These are phyloP conservation scores for Pyrrhosoma nymphula DNA, from an alignment of 2,888 invertebrate genomes.

Conservation along the genomic window DNA sequence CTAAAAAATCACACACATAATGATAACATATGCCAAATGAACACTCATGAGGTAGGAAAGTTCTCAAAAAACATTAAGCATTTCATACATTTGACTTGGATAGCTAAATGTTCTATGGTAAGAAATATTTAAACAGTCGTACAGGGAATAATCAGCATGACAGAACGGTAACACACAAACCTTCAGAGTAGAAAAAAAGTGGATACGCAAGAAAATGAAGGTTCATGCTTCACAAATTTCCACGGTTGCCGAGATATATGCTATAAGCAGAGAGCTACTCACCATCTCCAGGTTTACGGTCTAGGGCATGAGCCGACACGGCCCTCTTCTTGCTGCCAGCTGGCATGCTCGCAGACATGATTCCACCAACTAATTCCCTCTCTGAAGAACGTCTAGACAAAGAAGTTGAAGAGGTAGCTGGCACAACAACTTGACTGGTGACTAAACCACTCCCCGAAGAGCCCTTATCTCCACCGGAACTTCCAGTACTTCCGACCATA, in stretches of 20 bases:
- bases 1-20: background rate
- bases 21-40: background rate
- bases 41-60: background rate
- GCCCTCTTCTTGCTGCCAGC: slow-evolving; percentile 85
- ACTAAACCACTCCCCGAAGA: slow-evolving; percentile 48
- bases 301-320: slow-evolving; percentile 86
- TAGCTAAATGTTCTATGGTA: background rate
- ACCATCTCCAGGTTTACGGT: slow-evolving; percentile 81
- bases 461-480: slow-evolving; percentile 18
- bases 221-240: slow-evolving; percentile 29
- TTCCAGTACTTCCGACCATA: slow-evolving; percentile 58
- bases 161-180: slow-evolving; percentile 28
- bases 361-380: slow-evolving; percentile 86
- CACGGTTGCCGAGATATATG: too few relatives aligned
- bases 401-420: slow-evolving; percentile 81
- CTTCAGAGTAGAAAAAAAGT: slow-evolving; percentile 38
- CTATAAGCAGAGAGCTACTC: slow-evolving; percentile 78
- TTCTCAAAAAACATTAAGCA: background rate
- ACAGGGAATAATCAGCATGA: background rate
- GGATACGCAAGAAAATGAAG: slow-evolving; percentile 19
- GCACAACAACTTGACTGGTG: slow-evolving; percentile 76
- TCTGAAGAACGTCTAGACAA: slow-evolving; percentile 92
- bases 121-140: background rate
- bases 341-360: slow-evolving; percentile 47
- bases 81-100: background rate